These are phyloP conservation scores for Cephus runcator DNA, from an alignment of 2,888 invertebrate species.

Conservation along the genomic window DNA sequence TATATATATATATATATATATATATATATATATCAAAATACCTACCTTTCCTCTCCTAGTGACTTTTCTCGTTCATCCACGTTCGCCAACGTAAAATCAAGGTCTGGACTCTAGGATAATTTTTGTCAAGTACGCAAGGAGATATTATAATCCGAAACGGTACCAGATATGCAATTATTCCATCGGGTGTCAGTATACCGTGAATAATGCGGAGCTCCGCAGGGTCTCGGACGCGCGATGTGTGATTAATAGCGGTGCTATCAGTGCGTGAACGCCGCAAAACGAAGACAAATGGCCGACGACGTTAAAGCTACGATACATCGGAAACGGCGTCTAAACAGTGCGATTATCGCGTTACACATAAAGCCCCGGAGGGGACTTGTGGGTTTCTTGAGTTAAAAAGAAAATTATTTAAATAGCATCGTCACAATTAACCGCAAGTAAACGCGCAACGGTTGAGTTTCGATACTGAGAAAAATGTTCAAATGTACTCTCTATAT, in stretches of 20 bases:
- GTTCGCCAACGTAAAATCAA: neutral
- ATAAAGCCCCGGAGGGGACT: neutral
- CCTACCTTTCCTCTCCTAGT: neutral
- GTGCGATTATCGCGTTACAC: slow-evolving; percentile 28
- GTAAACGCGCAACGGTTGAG: neutral
- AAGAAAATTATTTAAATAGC: neutral
- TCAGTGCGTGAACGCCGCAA: slow-evolving; percentile 50
- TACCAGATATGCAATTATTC: slow-evolving; percentile 55
- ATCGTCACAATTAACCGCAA: neutral
- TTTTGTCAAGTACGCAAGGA: slow-evolving; percentile 16
- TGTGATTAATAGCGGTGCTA: slow-evolving; percentile 51
- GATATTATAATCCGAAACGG: slow-evolving; percentile 45
- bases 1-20: neutral
- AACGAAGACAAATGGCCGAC: slow-evolving; percentile 48
- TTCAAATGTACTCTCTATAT: neutral
- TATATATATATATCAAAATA: neutral
- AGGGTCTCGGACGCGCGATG: slow-evolving; percentile 5
- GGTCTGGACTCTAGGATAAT: neutral
- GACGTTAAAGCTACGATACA: slow-evolving; percentile 35
- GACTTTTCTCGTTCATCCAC: neutral
- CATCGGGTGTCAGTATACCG: slow-evolving; percentile 43
- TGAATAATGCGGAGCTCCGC: slow-evolving; percentile 39
- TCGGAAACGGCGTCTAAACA: slow-evolving; percentile 41
- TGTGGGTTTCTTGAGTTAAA: neutral
- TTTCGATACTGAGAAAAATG: neutral